A percentile compares a stretch with the other conserved stretches of the same genome.
These are phyloP conservation scores for Indicator maculatus DNA, from an alignment of 2,113 vertebrate genomes.

Conservation along the genomic window DNA sequence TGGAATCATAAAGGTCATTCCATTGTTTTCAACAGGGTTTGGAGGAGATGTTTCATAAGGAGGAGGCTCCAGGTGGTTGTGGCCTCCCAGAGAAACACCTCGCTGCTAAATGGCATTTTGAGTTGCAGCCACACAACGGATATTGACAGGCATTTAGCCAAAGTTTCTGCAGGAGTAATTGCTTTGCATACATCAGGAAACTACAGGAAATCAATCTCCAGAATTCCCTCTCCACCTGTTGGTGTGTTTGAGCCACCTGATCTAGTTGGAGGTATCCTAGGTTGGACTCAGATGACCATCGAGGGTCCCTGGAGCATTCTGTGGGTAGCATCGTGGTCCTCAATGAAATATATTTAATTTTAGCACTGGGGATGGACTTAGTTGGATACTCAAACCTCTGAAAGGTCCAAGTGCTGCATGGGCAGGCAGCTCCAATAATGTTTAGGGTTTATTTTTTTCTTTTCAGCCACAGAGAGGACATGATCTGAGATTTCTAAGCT, in stretches of 20 bases:
- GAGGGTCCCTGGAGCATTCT: no score
- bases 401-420: not conserved
- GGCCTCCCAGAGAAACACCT: not conserved
- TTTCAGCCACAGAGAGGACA: not conserved
- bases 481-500: not conserved
- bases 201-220: not conserved
- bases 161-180: not conserved
- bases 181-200: not conserved
- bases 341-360: not conserved
- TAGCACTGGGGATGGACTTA: not conserved
- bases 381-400: not conserved
- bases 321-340: not conserved
- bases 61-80: not conserved
- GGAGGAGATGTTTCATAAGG: not conserved
- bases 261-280: no score
- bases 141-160: not conserved
- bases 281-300: no score
- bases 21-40: constrained; percentile 32
- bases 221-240: not conserved
- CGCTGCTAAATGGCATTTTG: not conserved
- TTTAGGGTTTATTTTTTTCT: not conserved
- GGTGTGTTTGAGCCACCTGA: not conserved
- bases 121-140: not conserved
- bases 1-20: constrained; percentile 18
- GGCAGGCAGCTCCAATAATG: not conserved